phyloP scores from a whole-genome alignment of 2,888 invertebrate genomes.

The Protophormia terraenovae region DNA sequence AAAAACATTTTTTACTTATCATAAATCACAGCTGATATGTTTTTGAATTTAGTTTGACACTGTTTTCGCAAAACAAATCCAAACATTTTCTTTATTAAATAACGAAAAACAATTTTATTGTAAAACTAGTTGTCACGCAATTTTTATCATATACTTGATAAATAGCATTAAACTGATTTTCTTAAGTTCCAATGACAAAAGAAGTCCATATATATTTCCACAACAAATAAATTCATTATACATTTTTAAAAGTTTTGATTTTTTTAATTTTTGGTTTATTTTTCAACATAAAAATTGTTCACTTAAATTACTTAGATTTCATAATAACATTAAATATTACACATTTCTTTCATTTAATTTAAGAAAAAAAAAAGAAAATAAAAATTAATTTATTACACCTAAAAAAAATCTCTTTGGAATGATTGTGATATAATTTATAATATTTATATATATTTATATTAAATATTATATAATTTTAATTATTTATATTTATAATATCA shows the following conservation, averaged over 20 bases:
- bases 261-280: constrained; percentile 46
- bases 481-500: constrained; percentile 61
- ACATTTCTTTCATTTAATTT: constrained; percentile 26
- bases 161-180: no score
- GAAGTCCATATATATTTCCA: not conserved
- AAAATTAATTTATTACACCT: constrained; percentile 63
- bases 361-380: constrained; percentile 44
- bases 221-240: not conserved
- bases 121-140: no score
- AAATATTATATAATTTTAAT: not conserved
- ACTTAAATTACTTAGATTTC: constrained; percentile 45
- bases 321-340: constrained; percentile 65
- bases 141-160: no score
- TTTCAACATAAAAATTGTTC: constrained; percentile 64
- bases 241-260: not conserved
- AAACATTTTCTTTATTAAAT: no score
- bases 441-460: constrained; percentile 11
- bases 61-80: no score
- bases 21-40: no score
- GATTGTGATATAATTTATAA: constrained; percentile 52
- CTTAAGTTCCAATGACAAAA: no score
- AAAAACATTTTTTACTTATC: no score
- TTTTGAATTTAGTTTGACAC: no score
- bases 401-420: constrained; percentile 67
- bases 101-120: no score